Base-by-base conservation (phyloP, 1,140 invertebrate genomes). In the Lycorma delicatula region DNA sequence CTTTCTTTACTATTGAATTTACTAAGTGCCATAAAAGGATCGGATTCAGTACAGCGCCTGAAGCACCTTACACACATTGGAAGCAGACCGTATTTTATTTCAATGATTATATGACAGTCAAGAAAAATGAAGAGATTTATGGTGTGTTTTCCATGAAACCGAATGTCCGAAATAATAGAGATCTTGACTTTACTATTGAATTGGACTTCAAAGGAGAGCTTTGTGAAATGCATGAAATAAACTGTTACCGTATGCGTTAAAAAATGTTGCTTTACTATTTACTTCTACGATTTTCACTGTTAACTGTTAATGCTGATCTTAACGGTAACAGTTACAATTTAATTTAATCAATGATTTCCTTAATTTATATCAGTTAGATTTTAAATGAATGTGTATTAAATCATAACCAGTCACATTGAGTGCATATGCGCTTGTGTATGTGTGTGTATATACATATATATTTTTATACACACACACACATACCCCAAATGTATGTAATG, bases 1-100 rank as follows among this genome's bases (percentile, higher is more conserved):
- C 95, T 12, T 99, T 92, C 75, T 99, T 99, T 74, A 98, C 93
- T 68, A 93, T 99, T 59, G 96, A 99, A 74, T 99, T 99, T 76
- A 95, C 93, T 18, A 97, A 98, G 76, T 99, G 93, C 67, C 97
- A 99, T 77, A 99, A 98, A 76, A 79, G 91, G 23, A 89, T 95
- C 60, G 95, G 96, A n/a, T 99, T 99, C 74, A 98, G 94, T 62
- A 99, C 97, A 61, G 92, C 93, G 1, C 97, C 97, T 0, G 95
- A 98, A 68, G 87, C 91, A 3, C 88, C 88, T 4, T 98, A 99
- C 71, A 99, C 97, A 3, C 96, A 99, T 70, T 99, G 97, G 97
- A 99, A 99, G 74, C 97, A 99, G 74, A 99, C 97, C 0, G 95
- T 99, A 5, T 99, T 99, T 72, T 99, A 99, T 72, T 86, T 99